These are phyloP conservation scores for Himalopsyche phryganea DNA, from an alignment of 1,140 invertebrate genomes.

Conservation along the genomic window DNA sequence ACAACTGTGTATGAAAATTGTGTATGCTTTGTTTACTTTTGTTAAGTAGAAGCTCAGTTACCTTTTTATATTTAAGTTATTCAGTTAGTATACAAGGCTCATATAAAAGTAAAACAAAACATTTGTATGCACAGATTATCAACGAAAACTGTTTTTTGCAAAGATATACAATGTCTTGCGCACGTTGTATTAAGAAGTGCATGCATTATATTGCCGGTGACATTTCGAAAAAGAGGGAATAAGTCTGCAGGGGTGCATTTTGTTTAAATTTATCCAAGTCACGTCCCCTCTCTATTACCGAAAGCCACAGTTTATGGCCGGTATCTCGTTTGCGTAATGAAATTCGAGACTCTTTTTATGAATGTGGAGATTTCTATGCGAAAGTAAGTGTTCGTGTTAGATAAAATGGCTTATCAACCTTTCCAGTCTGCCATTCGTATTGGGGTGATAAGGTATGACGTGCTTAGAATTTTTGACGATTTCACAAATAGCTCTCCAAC, in stretches of 20 bases:
- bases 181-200: background rate
- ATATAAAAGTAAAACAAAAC: too few relatives aligned
- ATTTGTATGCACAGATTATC: too few relatives aligned
- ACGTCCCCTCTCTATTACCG: background rate
- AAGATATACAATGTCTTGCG: background rate
- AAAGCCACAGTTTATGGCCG: constrained; percentile 9
- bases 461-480: background rate
- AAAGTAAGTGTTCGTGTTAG: background rate
- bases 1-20: too few relatives aligned
- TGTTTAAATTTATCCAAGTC: constrained; percentile 1
- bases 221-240: background rate
- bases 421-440: background rate
- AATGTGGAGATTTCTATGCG: constrained; percentile 5
- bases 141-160: too few relatives aligned
- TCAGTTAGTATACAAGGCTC: too few relatives aligned
- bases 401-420: background rate
- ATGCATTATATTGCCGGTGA: background rate
- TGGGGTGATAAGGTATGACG: background rate
- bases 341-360: constrained; percentile 11
- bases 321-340: constrained; percentile 21
- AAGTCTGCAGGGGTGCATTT: background rate
- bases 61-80: too few relatives aligned
- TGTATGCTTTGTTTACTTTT: too few relatives aligned
- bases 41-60: too few relatives aligned
- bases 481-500: too few relatives aligned